Base-by-base conservation (phyloP, 1,140 invertebrate genomes). In the Ips typographus region DNA sequence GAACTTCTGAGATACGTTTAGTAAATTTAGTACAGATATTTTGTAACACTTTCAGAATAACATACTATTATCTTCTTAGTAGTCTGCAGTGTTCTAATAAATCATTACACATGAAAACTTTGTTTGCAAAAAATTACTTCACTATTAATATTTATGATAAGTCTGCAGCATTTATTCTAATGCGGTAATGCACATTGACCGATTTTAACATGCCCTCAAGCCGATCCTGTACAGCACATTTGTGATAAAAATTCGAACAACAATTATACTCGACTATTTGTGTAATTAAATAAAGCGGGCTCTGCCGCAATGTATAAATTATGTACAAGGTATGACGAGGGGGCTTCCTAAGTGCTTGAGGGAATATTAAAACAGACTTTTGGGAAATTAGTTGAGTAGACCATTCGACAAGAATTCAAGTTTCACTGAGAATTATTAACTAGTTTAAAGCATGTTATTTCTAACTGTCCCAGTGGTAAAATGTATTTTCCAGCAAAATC, bases 361-460 rank as follows among this genome's bases (percentile, higher is more conserved):
- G 67, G 59, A 69, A 63, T 69, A 63, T 69, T 63, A 69, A 62
- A 69, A 63, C 60, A 69, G 67, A 69, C 67, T 69, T 69, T 63
- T 56, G 67, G 67, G 67, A 69, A 69, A 69, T 69, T 69, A 69
- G 60, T 56, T 8, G 40, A 63, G 60, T 43, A 51, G 59, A 52
- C 44, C 38, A 69, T 69, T 63, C 60, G 62, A 47, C 67, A 63
- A 57, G 52, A 55, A 63, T 22, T 62, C 44, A 38, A 43, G 36
- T 5, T 55, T 37, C 3, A 49, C 44, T 49, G 6, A 1, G 44
- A 49, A 49, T 49, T 49, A 22, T 3, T 22, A 8, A 49, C 22
- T 22, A 49, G 44, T 40, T 51, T 63, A 52, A 44, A 7, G 56
- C 40, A 47, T 22, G 22, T 47, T 47, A 47, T 5, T 47, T 4